phyloP scores from a whole-genome alignment of 1,140 invertebrate genomes.

The Zaprionus kolodkinae region DNA sequence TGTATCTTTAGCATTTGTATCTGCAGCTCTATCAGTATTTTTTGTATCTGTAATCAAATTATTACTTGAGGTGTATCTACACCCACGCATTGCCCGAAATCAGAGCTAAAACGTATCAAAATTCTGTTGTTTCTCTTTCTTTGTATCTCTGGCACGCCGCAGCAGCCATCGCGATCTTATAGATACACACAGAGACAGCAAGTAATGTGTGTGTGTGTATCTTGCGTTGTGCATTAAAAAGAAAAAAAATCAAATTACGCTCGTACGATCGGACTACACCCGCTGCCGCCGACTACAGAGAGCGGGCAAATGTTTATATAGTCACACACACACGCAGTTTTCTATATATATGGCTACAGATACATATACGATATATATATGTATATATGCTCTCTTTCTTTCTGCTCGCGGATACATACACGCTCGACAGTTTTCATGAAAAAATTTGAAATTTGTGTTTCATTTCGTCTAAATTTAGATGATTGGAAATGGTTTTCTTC shows the following conservation, averaged over 20 bases:
- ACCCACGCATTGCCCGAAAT: slow-evolving; percentile 47
- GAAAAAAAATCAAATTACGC: slow-evolving; percentile 73
- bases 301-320: slow-evolving; percentile 65
- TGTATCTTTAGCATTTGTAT: no score
- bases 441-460: slow-evolving; percentile 79
- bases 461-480: slow-evolving; percentile 81
- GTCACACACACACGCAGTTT: slow-evolving; percentile 52
- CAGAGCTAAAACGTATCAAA: slow-evolving; percentile 31
- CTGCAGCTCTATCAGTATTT: neutral
- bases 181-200: slow-evolving; percentile 52
- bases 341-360: slow-evolving; percentile 21
- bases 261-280: slow-evolving; percentile 55
- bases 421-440: slow-evolving; percentile 75
- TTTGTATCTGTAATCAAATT: slow-evolving; percentile 30
- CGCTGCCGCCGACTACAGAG: slow-evolving; percentile 44
- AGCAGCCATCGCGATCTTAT: slow-evolving; percentile 48
- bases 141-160: slow-evolving; percentile 40
- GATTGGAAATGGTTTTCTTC: slow-evolving; percentile 74
- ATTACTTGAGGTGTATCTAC: slow-evolving; percentile 37
- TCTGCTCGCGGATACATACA: slow-evolving; percentile 55
- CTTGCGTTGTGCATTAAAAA: slow-evolving; percentile 60
- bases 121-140: slow-evolving; percentile 27
- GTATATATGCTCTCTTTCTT: slow-evolving; percentile 54
- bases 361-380: slow-evolving; percentile 25
- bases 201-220: slow-evolving; percentile 29